A percentile compares a stretch with the other conserved stretches of the same genome.
Evolutionary conservation across 2,113 vertebrate species (phyloP).

Genomic region (Entelurus aequoreus): DNA sequence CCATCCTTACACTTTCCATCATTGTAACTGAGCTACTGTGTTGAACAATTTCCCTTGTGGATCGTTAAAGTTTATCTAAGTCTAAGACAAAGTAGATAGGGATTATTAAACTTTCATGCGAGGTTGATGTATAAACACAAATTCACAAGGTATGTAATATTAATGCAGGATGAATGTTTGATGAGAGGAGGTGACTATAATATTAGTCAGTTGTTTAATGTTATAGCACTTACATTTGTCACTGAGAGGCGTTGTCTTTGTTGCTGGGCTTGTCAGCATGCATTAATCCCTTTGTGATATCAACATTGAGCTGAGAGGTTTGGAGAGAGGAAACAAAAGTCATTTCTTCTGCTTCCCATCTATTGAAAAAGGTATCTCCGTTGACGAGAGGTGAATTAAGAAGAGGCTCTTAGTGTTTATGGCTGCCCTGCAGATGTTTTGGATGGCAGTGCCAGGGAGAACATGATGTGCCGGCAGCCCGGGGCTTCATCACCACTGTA

Average conservation of each 20-base stretch:
- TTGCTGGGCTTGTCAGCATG: slow-evolving; percentile 27
- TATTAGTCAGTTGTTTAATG: slow-evolving; percentile 14
- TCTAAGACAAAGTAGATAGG: no score
- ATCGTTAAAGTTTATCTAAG: no score
- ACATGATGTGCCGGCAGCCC: neutral
- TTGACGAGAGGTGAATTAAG: slow-evolving; percentile 2
- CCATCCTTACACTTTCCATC: no score
- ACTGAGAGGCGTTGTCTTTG: slow-evolving; percentile 12
- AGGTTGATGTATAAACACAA: slow-evolving; percentile 22
- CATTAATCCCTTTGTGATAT: neutral
- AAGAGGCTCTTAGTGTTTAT: neutral
- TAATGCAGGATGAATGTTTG: slow-evolving; percentile 34
- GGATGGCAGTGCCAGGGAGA: slow-evolving; percentile 1
- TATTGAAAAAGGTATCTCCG: neutral
- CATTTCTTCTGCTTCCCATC: neutral
- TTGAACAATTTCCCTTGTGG: no score
- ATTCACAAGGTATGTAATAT: slow-evolving; percentile 42
- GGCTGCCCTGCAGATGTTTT: slow-evolving; percentile 3
- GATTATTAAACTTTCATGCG: slow-evolving; percentile 29
- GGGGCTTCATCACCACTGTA: neutral
- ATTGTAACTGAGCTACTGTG: no score
- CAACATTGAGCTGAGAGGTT: slow-evolving; percentile 12
- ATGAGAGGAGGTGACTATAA: slow-evolving; percentile 37
- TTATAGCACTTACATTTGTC: slow-evolving; percentile 22
- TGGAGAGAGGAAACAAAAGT: neutral